phyloP scores from a whole-genome alignment of 2,888 invertebrate genomes.

The Eugnorisma glareosa region DNA sequence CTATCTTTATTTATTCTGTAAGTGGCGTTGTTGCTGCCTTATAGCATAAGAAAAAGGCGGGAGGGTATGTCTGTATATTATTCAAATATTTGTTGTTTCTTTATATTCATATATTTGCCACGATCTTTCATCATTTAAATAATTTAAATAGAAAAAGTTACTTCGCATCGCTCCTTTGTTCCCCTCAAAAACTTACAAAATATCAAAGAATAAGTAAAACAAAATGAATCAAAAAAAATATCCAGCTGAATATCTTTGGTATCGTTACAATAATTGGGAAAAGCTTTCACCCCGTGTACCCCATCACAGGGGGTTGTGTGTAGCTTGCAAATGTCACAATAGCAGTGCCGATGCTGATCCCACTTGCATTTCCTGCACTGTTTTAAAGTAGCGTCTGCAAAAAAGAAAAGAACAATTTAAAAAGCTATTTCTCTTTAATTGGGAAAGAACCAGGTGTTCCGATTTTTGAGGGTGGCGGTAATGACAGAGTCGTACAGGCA shows the following conservation, averaged over 20 bases:
- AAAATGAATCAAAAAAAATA: conserved; percentile 40
- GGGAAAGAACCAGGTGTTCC: neutral
- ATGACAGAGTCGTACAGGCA: neutral
- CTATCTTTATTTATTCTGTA: neutral
- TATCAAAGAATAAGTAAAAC: conserved; percentile 28
- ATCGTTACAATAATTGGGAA: conserved; percentile 74
- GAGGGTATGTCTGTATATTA: neutral
- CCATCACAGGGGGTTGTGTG: conserved; percentile 69
- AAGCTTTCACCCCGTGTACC: conserved; percentile 77
- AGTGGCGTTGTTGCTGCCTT: neutral
- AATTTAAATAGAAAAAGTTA: neutral
- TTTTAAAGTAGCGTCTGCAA: conserved; percentile 76
- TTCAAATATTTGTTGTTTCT: no score
- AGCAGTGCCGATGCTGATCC: conserved; percentile 76
- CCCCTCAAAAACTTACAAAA: conserved; percentile 2
- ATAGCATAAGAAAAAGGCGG: neutral
- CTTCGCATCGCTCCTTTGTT: neutral
- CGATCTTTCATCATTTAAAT: no score
- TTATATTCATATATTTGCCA: neutral
- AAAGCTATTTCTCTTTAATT: neutral
- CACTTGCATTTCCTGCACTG: conserved; percentile 85
- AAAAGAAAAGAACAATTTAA: conserved; percentile 20
- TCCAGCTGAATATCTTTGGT: conserved; percentile 39
- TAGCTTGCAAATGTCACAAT: conserved; percentile 77
- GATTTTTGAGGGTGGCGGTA: neutral